phyloP scores from a whole-genome alignment of 2,888 invertebrate genomes.

The Watsonalla binaria region DNA sequence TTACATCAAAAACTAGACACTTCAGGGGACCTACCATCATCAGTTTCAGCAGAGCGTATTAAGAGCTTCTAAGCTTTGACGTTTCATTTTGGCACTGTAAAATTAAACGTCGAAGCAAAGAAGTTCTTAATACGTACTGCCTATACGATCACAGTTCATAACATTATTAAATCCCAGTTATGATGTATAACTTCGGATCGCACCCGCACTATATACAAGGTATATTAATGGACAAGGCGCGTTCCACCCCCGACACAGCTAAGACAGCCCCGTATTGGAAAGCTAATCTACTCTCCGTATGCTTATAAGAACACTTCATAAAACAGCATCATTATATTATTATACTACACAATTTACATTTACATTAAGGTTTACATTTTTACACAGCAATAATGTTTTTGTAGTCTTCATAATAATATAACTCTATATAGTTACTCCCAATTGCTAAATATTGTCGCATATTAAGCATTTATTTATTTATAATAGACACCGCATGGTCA shows the following conservation, averaged over 20 bases:
- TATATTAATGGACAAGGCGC: constrained; percentile 13
- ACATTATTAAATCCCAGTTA: no score
- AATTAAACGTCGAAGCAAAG: no score
- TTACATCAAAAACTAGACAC: no score
- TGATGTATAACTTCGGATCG: no score
- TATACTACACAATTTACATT: constrained; percentile 78
- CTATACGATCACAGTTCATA: no score
- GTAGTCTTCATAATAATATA: constrained; percentile 69
- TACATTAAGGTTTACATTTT: constrained; percentile 75
- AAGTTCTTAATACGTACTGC: no score
- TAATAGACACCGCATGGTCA: constrained; percentile 54
- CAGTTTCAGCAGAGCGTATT: no score
- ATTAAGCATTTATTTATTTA: constrained; percentile 62
- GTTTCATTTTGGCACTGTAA: no score
- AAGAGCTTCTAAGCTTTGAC: no score
- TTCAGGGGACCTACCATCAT: no score
- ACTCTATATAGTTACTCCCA: constrained; percentile 64
- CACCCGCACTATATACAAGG: no score
- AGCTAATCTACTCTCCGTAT: constrained; percentile 55
- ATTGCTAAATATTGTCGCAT: constrained; percentile 78
- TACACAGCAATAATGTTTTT: constrained; percentile 75
- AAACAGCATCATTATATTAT: constrained; percentile 69
- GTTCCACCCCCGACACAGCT: constrained; percentile 26
- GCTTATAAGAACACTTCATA: constrained; percentile 77
- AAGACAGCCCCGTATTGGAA: constrained; percentile 28